Evolutionary conservation across 2,888 invertebrate genomes (phyloP).

Genomic region (Lamproptera curius): DNA sequence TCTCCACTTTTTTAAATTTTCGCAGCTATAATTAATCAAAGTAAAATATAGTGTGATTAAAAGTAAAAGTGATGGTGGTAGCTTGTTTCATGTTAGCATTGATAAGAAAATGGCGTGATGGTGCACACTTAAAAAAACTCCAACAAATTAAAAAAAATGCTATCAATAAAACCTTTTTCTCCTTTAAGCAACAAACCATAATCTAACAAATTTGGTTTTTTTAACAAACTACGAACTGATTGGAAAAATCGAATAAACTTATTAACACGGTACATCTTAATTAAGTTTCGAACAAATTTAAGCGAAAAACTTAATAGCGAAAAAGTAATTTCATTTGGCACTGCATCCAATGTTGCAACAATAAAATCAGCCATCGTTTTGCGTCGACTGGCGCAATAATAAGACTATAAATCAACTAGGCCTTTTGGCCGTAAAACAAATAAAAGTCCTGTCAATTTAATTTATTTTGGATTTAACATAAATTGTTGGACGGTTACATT

Average conservation of each 20-base stretch:
- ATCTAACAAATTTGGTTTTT: no score
- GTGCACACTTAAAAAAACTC: no score
- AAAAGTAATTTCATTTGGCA: conserved; percentile 20
- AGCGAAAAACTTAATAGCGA: conserved; percentile 14
- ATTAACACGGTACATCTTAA: conserved; percentile 4
- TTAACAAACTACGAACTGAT: not conserved
- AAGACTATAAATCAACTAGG: conserved; percentile 12
- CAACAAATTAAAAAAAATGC: no score
- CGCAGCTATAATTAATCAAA: no score
- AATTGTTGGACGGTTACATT: not conserved
- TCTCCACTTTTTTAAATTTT: no score
- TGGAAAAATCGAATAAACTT: not conserved
- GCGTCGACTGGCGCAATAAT: conserved; percentile 3
- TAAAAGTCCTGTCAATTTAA: conserved; percentile 9
- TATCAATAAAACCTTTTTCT: no score
- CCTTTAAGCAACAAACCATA: no score
- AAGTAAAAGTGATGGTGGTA: no score
- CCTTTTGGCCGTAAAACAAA: conserved; percentile 6
- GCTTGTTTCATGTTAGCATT: no score
- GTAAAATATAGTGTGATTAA: no score
- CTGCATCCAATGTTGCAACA: conserved; percentile 13
- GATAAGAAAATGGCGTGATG: no score
- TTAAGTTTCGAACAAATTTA: conserved; percentile 17
- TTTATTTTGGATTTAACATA: conserved; percentile 2
- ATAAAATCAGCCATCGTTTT: conserved; percentile 19